phyloP scores from a whole-genome alignment of 2,113 vertebrate species.

The Dermatemys mawii region DNA sequence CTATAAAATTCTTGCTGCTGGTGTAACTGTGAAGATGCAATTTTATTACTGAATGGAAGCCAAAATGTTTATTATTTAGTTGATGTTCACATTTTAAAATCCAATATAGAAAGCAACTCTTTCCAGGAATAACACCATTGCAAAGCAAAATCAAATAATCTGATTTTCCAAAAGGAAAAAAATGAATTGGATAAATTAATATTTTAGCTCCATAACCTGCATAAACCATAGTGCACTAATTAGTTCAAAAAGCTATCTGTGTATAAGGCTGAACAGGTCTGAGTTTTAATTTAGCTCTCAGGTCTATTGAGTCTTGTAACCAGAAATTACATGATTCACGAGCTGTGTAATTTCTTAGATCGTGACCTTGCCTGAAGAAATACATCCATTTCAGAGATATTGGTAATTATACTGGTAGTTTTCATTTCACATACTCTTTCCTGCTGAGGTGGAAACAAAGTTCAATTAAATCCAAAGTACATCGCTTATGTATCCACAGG shows the following conservation, averaged over 20 bases:
- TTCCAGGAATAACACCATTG: background rate
- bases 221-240: background rate
- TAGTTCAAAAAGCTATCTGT: background rate
- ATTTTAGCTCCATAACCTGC: background rate
- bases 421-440: background rate
- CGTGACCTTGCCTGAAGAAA: background rate
- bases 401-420: background rate
- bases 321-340: background rate
- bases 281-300: background rate
- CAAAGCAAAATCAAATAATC: background rate
- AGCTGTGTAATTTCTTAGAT: background rate
- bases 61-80: background rate
- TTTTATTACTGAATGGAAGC: background rate
- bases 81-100: too few species aligned
- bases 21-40: background rate
- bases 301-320: background rate
- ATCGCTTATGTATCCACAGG: background rate
- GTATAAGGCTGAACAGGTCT: background rate
- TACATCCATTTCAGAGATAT: background rate
- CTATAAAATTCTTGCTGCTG: background rate
- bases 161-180: background rate
- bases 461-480: background rate
- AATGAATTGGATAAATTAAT: background rate
- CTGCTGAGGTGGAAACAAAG: background rate
- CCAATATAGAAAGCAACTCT: rapidly evolving